Evolutionary conservation across 1,140 invertebrate species (phyloP).

Genomic region (Drosophila ohnishii): DNA sequence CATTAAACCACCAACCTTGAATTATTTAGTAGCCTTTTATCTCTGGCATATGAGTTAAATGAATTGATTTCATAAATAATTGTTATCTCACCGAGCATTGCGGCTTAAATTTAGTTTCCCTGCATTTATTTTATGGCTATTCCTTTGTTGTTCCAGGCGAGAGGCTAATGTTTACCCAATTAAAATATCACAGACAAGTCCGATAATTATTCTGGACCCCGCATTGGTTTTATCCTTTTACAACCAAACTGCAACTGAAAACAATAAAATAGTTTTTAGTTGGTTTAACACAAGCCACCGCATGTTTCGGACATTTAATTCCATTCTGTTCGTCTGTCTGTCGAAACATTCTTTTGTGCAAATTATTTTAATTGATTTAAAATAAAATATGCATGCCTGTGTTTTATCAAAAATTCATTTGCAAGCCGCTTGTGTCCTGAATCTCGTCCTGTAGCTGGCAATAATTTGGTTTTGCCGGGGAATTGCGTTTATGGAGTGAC

Average conservation of each 20-base stretch:
- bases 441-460: constrained; percentile 19
- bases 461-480: constrained; percentile 26
- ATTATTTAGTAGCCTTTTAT: constrained; percentile 6
- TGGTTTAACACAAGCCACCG: constrained; percentile 54
- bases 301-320: constrained; percentile 46
- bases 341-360: constrained; percentile 19
- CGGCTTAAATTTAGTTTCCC: neutral
- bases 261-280: constrained; percentile 63
- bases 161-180: constrained; percentile 26
- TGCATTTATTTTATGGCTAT: constrained; percentile 1
- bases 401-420: constrained; percentile 67
- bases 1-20: neutral
- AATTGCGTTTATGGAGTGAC: constrained; percentile 38
- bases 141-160: constrained; percentile 9
- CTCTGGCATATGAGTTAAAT: neutral
- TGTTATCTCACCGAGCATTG: constrained; percentile 16
- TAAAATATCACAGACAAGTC: constrained; percentile 31
- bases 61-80: constrained; percentile 7
- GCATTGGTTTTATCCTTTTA: constrained; percentile 17
- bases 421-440: constrained; percentile 8
- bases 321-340: constrained; percentile 24
- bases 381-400: constrained; percentile 62
- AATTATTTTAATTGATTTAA: constrained; percentile 65
- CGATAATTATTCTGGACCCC: constrained; percentile 24
- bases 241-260: constrained; percentile 20